Conservation (phyloP, 2,797 vertebrate genomes). For the Peromyscus eremicus region DNA sequence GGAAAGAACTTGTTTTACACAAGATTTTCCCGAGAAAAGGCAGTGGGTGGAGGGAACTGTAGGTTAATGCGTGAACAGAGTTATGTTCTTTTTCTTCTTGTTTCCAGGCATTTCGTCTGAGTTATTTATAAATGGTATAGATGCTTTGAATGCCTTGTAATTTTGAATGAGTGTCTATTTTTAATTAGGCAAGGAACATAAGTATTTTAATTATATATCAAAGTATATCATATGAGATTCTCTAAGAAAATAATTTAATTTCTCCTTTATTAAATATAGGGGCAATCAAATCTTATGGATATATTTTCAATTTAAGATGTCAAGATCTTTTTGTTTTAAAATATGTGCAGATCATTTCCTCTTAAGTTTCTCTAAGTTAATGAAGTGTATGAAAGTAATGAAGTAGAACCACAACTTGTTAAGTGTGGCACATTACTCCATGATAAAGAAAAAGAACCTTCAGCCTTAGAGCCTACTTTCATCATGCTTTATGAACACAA, state of each 20-base stretch:
- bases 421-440: neutral
- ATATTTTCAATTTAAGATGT: conserved; percentile 53
- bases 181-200: conserved; percentile 71
- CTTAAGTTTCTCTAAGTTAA: conserved; percentile 69
- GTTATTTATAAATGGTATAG: conserved; percentile 63
- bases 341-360: conserved; percentile 65
- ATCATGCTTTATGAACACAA: neutral
- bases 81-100: conserved; percentile 15
- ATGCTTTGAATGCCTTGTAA: conserved; percentile 51
- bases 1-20: conserved; percentile 45
- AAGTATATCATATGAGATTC: conserved; percentile 47
- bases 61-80: conserved; percentile 23
- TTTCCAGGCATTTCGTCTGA: conserved; percentile 40
- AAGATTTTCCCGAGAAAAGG: conserved; percentile 46
- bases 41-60: neutral
- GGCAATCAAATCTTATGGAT: conserved; percentile 46
- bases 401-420: conserved; percentile 49
- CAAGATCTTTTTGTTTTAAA: conserved; percentile 56
- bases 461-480: neutral
- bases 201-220: conserved; percentile 64
- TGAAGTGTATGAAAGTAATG: conserved; percentile 69
- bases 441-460: neutral
- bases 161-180: conserved; percentile 56
- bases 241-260: conserved; percentile 58
- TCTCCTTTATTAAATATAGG: conserved; percentile 63